Conservation (phyloP, 2,113 vertebrate genomes). For the Heterochromis multidens region DNA sequence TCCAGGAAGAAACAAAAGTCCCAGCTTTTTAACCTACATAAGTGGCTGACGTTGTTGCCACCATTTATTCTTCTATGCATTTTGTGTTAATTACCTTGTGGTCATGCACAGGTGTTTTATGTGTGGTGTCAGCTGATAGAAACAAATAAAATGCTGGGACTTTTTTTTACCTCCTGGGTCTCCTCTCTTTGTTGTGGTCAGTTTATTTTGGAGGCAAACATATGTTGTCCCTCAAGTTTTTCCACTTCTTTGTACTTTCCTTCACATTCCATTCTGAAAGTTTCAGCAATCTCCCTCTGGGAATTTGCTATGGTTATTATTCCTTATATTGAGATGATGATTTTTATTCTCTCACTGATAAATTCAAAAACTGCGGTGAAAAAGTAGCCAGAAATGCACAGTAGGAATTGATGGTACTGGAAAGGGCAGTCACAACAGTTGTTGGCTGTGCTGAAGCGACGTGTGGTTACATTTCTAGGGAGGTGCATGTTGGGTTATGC, state of each 20-base stretch:
- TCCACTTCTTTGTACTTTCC: neutral
- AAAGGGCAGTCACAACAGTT: no score
- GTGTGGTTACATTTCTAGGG: no score
- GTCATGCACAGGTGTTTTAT: neutral
- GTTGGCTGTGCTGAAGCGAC: no score
- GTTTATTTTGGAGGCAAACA: neutral
- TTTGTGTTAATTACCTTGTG: neutral
- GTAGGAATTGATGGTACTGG: no score
- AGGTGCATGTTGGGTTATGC: no score
- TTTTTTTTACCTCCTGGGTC: neutral
- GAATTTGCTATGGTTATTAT: no score
- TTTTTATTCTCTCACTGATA: no score
- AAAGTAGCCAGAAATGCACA: no score
- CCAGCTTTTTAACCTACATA: accelerated
- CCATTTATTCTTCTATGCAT: neutral
- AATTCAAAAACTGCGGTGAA: no score
- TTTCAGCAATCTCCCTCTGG: neutral
- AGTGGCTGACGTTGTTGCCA: neutral
- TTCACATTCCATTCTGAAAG: neutral
- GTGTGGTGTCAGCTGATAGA: neutral
- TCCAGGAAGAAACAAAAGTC: no score
- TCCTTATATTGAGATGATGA: no score
- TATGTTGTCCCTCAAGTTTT: no score
- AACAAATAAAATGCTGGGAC: accelerated
- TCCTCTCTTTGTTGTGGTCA: neutral